Conservation (phyloP, 2,888 invertebrate genomes). For the Zaprionus lineosus region DNA sequence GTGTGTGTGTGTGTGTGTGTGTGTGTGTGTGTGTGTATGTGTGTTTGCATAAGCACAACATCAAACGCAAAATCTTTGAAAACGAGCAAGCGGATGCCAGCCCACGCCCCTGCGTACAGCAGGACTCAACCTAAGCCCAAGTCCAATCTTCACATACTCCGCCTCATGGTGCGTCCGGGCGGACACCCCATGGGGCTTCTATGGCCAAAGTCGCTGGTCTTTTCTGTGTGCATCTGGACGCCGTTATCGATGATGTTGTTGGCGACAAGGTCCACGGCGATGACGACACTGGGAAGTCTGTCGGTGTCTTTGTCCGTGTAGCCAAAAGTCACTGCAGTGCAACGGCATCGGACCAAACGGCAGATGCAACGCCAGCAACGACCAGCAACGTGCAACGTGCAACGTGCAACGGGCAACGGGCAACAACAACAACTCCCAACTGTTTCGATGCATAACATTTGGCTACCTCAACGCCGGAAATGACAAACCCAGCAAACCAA, state of each 20-base stretch:
- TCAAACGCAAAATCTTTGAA: constrained; percentile 73
- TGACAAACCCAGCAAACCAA: constrained; percentile 58
- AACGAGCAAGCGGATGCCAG: constrained; percentile 75
- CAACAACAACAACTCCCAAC: constrained; percentile 11
- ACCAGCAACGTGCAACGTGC: constrained; percentile 13
- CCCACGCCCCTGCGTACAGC: constrained; percentile 79
- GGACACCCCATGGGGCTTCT: constrained; percentile 31
- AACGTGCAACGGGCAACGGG: not conserved
- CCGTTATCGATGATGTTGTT: constrained; percentile 67
- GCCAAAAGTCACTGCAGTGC: constrained; percentile 10
- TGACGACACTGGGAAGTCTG: constrained; percentile 16
- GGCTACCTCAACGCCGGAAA: constrained; percentile 74
- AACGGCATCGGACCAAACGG: too few relatives aligned
- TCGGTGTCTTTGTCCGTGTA: constrained; percentile 10
- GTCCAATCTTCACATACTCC: not conserved
- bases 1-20: constrained; percentile 17
- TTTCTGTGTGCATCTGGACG: constrained; percentile 33
- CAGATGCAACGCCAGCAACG: constrained; percentile 32
- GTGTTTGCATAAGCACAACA: constrained; percentile 55
- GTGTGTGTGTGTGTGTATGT: constrained; percentile 15
- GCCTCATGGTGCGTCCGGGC: constrained; percentile 25
- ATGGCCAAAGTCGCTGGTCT: constrained; percentile 61
- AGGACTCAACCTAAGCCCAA: constrained; percentile 49
- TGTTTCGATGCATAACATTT: constrained; percentile 73
- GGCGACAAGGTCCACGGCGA: constrained; percentile 41